Percentiles rank a stretch among this genome's conserved stretches.
Evolutionary conservation across 2,888 invertebrate species (phyloP).

Genomic region (Platypus cylindrus): DNA sequence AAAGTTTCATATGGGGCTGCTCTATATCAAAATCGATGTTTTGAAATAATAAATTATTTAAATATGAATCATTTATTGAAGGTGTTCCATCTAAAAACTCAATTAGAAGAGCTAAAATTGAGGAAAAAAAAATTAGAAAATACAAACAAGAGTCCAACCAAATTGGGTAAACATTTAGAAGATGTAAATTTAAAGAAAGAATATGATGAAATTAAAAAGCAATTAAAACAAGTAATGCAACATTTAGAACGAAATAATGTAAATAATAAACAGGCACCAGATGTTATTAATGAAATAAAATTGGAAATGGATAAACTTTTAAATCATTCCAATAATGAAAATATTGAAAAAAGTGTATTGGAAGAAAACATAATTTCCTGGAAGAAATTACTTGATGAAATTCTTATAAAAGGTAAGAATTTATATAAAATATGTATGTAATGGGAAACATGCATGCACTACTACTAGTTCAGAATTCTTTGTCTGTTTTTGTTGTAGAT

Average conservation of each 20-base stretch:
- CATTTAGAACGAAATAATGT: slow-evolving; percentile 15
- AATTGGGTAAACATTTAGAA: slow-evolving; percentile 6
- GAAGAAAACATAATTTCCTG: slow-evolving; percentile 16
- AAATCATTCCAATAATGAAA: slow-evolving; percentile 7
- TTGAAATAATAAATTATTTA: slow-evolving; percentile 1
- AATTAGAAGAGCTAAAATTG: slow-evolving; percentile 16
- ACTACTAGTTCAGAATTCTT: not conserved
- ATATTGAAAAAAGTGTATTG: slow-evolving; percentile 14
- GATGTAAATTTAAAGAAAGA: slow-evolving; percentile 13
- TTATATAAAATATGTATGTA: slow-evolving; percentile 6
- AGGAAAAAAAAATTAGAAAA: slow-evolving; percentile 13
- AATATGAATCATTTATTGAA: too few relatives aligned
- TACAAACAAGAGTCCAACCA: slow-evolving; percentile 4
- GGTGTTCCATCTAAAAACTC: slow-evolving; percentile 16
- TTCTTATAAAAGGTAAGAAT: slow-evolving; percentile 6
- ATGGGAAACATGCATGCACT: not conserved
- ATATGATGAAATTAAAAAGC: slow-evolving; percentile 17
- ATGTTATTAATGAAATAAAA: slow-evolving; percentile 10
- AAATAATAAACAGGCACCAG: slow-evolving; percentile 5
- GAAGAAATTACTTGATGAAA: slow-evolving; percentile 14
- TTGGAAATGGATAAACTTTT: slow-evolving; percentile 16
- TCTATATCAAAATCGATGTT: too few relatives aligned
- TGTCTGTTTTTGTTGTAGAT: slow-evolving; percentile 3
- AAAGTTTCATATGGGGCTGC: too few relatives aligned
- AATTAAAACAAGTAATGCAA: slow-evolving; percentile 16